These are phyloP conservation scores for Austrolebias charrua DNA, from an alignment of 2,797 vertebrate genomes.

Conservation along the genomic window DNA sequence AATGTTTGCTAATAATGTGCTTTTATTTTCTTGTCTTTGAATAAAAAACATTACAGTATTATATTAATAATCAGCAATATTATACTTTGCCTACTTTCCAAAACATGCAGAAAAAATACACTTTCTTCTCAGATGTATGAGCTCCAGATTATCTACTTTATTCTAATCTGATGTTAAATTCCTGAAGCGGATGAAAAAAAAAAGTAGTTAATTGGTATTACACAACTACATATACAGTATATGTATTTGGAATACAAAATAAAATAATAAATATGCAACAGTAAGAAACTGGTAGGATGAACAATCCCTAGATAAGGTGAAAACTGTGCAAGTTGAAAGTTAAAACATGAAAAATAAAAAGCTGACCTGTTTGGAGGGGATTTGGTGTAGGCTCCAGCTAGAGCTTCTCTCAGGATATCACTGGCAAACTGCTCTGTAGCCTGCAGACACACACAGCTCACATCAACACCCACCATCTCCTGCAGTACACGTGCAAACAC, in stretches of 20 bases:
- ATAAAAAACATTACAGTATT: neutral
- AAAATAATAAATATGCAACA: neutral
- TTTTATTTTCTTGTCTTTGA: neutral
- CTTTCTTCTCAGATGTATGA: neutral
- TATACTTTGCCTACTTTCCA: neutral
- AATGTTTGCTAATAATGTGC: neutral
- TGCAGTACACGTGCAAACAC: no score
- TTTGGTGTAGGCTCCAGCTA: constrained; percentile 87
- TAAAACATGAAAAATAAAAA: constrained; percentile 2
- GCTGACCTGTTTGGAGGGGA: constrained; percentile 92
- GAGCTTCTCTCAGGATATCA: constrained; percentile 90
- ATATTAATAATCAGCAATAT: neutral
- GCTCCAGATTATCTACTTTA: neutral
- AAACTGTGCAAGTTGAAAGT: constrained; percentile 27
- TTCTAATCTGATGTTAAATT: neutral
- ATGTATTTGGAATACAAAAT: neutral
- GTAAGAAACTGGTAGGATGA: neutral
- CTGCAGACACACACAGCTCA: constrained; percentile 44
- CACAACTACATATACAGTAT: no score
- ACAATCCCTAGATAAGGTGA: constrained; percentile 5
- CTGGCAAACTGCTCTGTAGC: constrained; percentile 94
- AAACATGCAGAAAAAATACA: neutral
- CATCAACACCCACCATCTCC: no score
- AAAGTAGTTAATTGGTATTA: neutral
- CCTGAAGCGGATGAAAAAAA: neutral